Conservation (phyloP, 2,888 invertebrate species). For the Myathropa florea region DNA sequence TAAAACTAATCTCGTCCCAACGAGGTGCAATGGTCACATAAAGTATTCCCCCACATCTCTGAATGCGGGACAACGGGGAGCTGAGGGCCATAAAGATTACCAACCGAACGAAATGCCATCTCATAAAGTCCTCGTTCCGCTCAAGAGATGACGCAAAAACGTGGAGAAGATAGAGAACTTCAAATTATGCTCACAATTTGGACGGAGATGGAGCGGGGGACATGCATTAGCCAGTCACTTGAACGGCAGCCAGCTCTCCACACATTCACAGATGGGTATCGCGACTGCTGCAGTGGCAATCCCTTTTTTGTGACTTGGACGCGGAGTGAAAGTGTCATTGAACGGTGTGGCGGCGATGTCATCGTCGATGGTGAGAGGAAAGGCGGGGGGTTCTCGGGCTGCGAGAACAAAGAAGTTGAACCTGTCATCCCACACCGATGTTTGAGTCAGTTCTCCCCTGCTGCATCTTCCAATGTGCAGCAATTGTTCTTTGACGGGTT, state of each 20-base stretch:
- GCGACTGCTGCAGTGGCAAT: conserved; percentile 42
- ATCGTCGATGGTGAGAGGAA: conserved; percentile 18
- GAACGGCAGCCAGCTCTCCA: conserved; percentile 39
- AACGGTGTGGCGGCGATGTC: conserved; percentile 46
- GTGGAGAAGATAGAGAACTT: conserved; percentile 28
- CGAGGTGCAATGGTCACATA: conserved; percentile 70
- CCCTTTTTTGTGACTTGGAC: conserved; percentile 35
- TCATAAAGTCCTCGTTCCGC: conserved; percentile 47
- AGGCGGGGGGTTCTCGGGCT: conserved; percentile 1
- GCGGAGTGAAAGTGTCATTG: conserved; percentile 69
- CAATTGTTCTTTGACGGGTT: conserved; percentile 64
- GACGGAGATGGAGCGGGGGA: background rate
- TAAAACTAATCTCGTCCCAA: conserved; percentile 62
- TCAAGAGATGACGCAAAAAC: conserved; percentile 20
- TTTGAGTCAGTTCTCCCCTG: background rate
- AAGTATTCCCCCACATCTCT: conserved; percentile 49
- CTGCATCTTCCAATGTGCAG: conserved; percentile 52
- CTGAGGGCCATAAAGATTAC: conserved; percentile 66
- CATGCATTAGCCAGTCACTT: conserved; percentile 41
- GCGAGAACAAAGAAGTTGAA: conserved; percentile 69
- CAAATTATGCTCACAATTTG: conserved; percentile 68
- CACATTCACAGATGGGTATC: conserved; percentile 51
- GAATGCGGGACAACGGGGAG: conserved; percentile 27
- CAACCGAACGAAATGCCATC: conserved; percentile 64
- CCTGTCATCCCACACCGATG: conserved; percentile 62